Percentiles rank a stretch among this genome's conserved stretches.
Evolutionary conservation across 2,113 vertebrate genomes (phyloP).

Genomic region (Axis porcinus): DNA sequence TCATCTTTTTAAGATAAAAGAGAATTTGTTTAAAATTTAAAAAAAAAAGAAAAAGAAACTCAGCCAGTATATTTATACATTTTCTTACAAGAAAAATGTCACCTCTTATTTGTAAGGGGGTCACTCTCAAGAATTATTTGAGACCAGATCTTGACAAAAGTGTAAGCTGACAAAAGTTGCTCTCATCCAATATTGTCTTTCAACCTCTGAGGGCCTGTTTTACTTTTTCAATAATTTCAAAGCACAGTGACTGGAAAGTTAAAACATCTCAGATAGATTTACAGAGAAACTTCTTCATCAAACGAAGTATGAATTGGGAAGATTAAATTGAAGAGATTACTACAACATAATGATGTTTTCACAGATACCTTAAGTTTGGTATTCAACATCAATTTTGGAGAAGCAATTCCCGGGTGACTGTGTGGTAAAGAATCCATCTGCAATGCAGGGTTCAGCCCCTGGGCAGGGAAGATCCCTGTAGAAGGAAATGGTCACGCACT

Average conservation of each 20-base stretch:
- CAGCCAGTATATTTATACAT: constrained; percentile 23
- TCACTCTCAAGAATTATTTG: not conserved
- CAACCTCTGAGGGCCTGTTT: not conserved
- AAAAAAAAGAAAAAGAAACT: constrained; percentile 45
- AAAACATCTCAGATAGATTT: not conserved
- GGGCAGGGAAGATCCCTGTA: not conserved
- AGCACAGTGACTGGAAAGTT: not conserved
- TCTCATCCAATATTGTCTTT: not conserved
- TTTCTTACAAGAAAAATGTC: constrained; percentile 17
- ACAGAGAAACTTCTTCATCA: not conserved
- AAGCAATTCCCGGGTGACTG: not conserved
- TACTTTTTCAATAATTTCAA: not conserved
- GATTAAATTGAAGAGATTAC: not conserved
- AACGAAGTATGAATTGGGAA: not conserved
- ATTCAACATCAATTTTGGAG: not conserved
- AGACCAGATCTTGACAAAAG: not conserved
- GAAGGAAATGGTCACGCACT: not conserved
- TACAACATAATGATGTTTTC: not conserved
- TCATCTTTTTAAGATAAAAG: constrained; percentile 5
- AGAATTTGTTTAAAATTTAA: not conserved
- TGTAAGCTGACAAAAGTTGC: not conserved
- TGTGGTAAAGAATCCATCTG: not conserved
- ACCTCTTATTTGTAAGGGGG: constrained; percentile 4
- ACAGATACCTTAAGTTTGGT: not conserved
- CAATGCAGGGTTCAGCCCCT: not conserved